These are phyloP conservation scores for Microtus montanus DNA, from an alignment of 2,113 vertebrate genomes.

Conservation along the genomic window DNA sequence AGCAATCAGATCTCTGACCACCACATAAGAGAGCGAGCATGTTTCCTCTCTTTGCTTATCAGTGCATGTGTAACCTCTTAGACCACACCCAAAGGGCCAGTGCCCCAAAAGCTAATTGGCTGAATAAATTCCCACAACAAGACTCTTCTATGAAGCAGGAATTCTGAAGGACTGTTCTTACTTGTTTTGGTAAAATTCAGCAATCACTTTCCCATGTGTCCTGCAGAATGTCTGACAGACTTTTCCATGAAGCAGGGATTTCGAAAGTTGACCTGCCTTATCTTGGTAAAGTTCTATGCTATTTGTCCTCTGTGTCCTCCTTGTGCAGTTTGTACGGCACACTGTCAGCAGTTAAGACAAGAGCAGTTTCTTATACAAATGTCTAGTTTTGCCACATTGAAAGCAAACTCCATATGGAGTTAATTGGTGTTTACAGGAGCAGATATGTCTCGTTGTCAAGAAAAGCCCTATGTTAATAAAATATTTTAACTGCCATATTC, in stretches of 20 bases:
- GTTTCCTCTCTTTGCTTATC: no score
- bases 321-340: background rate
- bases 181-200: background rate
- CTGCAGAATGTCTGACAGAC: background rate
- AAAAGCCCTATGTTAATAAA: background rate
- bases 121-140: background rate
- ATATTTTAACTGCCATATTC: background rate
- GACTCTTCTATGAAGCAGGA: background rate
- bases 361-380: background rate
- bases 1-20: no score
- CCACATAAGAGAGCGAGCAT: no score
- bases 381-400: background rate
- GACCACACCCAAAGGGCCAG: no score
- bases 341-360: background rate
- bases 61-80: no score
- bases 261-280: background rate
- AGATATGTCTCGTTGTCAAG: background rate
- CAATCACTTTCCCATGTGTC: background rate
- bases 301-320: background rate
- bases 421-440: background rate
- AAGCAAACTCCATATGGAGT: background rate
- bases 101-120: no score
- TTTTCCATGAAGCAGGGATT: background rate
- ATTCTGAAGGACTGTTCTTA: background rate
- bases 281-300: background rate